These are phyloP conservation scores for Mormyrops boulengeri DNA, from an alignment of 2,797 vertebrate genomes.

Conservation along the genomic window DNA sequence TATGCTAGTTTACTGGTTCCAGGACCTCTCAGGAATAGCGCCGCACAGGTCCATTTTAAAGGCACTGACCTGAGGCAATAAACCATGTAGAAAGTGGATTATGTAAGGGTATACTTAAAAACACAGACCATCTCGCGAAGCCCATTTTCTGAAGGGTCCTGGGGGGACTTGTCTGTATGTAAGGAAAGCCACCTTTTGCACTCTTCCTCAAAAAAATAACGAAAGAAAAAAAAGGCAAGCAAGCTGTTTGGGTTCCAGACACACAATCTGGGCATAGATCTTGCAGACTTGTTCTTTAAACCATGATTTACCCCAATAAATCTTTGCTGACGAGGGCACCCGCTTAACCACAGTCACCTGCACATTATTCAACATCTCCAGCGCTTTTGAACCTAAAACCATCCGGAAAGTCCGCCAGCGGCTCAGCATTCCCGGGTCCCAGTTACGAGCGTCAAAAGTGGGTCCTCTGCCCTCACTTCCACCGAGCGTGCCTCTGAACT, in stretches of 20 bases:
- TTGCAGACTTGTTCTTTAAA: not conserved
- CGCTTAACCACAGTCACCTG: not conserved
- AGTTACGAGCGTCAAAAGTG: not conserved
- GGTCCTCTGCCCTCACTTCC: not conserved
- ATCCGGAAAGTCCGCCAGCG: not conserved
- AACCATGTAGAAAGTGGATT: not conserved
- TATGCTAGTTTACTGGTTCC: not conserved
- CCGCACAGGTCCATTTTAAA: not conserved
- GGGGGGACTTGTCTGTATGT: not conserved
- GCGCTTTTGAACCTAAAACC: not conserved
- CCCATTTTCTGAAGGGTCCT: not conserved
- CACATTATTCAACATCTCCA: not conserved
- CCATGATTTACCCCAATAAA: not conserved
- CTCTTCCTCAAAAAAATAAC: not conserved
- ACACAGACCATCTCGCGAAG: not conserved
- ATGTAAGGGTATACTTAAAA: not conserved
- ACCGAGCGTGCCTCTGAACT: not conserved
- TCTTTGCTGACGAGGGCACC: not conserved
- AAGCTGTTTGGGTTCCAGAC: not conserved
- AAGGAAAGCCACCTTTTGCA: not conserved
- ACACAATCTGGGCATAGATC: not conserved
- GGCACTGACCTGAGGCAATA: not conserved
- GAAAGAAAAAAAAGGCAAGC: not conserved
- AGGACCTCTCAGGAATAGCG: not conserved
- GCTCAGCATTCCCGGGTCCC: not conserved